Percentiles rank a stretch among this genome's conserved stretches.
Evolutionary conservation across 2,113 vertebrate species (phyloP).

Genomic region (Myotis davidii): DNA sequence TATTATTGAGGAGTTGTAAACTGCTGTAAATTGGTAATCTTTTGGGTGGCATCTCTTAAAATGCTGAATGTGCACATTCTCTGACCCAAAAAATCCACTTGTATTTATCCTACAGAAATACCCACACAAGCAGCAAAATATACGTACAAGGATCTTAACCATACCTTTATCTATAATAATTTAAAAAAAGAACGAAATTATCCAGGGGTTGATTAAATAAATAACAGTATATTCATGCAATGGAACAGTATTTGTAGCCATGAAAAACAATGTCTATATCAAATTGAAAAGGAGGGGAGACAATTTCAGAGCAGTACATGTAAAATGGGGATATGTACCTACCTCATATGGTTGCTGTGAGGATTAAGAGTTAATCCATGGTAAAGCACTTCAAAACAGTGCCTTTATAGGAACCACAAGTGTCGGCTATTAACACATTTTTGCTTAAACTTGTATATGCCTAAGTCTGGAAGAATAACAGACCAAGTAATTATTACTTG

Average conservation of each 20-base stretch:
- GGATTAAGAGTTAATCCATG: slow-evolving; percentile 43
- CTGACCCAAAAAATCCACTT: slow-evolving; percentile 31
- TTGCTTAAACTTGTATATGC: slow-evolving; percentile 43
- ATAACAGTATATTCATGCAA: slow-evolving; percentile 45
- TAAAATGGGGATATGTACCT: slow-evolving; percentile 2
- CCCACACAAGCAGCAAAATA: slow-evolving; percentile 52
- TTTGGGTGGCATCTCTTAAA: slow-evolving; percentile 37
- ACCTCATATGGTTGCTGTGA: background rate
- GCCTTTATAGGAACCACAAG: slow-evolving; percentile 13
- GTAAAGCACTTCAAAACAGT: slow-evolving; percentile 43
- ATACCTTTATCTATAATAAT: background rate
- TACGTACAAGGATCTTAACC: slow-evolving; percentile 26
- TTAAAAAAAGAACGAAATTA: slow-evolving; percentile 33
- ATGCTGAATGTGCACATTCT: slow-evolving; percentile 22
- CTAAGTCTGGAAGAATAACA: slow-evolving; percentile 50
- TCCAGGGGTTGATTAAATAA: background rate
- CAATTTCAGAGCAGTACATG: background rate
- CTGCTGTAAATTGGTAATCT: background rate
- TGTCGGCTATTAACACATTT: slow-evolving; percentile 38
- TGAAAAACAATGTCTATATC: background rate
- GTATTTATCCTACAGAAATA: slow-evolving; percentile 46
- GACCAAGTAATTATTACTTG: background rate
- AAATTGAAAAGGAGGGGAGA: background rate
- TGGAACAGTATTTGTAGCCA: background rate
- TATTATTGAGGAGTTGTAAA: background rate